Evolutionary conservation across 2,888 invertebrate species (phyloP), one percentile per base, ranked within the genome.

Genomic region (Timema podura): DNA sequence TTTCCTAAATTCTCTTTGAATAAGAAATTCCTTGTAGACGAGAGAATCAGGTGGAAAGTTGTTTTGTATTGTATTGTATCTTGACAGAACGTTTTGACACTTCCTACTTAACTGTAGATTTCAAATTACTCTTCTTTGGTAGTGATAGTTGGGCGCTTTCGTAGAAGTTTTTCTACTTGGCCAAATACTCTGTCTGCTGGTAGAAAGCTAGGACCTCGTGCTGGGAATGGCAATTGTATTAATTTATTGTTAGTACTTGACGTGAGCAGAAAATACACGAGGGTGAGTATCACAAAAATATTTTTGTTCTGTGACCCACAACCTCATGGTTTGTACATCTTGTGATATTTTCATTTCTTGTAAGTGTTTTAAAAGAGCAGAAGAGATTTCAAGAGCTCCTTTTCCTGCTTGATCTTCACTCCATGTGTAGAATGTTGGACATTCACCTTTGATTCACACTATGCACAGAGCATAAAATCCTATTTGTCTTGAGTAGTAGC

Each of bases 391-490:
- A 54, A 16, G 54, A 15, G 11, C 54, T 10, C 54, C 54, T 10
- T 54, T 54, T 54, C 54, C 54, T 54, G 54, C 54, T 16, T 10
- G 54, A 54, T 54, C 54, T 54, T 54, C 54, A 13, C 13, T 54
- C 54, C 54, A 54, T 5, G 11, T 10, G 11, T 54, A 54, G 54
- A 54, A 54, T 15, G 54, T 54, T 15, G 54, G 54, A 54, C 6
- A 54, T 13, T 16, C 54, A 54, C 6, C 13, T 54, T 5, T 15
- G 13, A 54, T 54, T 10, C 54, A 13, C 13, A 54, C 54, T 15
- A 54, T 54, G 16, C 6, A 54, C 16, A 7, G 16, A 16, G n/a
- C 13, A 5, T 54, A 49, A 10, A 54, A 54, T 15, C 54, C 54
- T 7, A 54, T 13, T 10, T 54, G 54, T 16, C 54, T 54, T 13